Conservation (phyloP, 2,113 vertebrate genomes). For the Tonatia bakeri region DNA sequence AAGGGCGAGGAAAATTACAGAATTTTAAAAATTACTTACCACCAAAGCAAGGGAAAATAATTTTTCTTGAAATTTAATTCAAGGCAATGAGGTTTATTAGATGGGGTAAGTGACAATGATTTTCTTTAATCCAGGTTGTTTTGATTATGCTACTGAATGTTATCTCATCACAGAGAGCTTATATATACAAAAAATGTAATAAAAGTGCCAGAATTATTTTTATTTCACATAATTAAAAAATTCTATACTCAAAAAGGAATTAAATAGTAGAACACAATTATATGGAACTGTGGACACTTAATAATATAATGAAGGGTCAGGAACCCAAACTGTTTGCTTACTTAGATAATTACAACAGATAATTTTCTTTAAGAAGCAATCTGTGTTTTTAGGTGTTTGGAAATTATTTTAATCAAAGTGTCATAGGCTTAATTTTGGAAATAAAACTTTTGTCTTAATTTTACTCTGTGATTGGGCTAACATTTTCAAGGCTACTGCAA, state of each 20-base stretch:
- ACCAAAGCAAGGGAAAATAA: background rate
- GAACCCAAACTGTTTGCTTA: background rate
- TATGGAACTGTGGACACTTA: background rate
- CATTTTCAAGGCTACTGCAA: background rate
- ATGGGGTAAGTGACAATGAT: background rate
- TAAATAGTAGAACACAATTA: background rate
- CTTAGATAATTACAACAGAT: background rate
- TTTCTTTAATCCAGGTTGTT: background rate
- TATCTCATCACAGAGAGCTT: background rate
- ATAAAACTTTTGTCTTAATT: background rate
- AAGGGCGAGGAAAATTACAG: accelerated
- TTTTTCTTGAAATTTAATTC: background rate
- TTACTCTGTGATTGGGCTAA: background rate
- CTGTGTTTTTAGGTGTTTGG: background rate
- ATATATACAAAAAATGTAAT: background rate
- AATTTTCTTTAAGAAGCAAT: background rate
- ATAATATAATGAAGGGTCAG: background rate
- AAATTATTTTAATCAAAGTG: background rate
- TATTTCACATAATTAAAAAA: background rate
- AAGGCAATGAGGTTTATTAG: background rate
- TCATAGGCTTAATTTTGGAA: background rate
- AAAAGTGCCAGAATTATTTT: background rate
- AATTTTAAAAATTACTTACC: background rate
- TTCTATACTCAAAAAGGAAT: background rate
- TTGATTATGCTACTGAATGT: background rate